phyloP scores from a whole-genome alignment of 2,888 invertebrate species.

The Ectemnius cavifrons region DNA sequence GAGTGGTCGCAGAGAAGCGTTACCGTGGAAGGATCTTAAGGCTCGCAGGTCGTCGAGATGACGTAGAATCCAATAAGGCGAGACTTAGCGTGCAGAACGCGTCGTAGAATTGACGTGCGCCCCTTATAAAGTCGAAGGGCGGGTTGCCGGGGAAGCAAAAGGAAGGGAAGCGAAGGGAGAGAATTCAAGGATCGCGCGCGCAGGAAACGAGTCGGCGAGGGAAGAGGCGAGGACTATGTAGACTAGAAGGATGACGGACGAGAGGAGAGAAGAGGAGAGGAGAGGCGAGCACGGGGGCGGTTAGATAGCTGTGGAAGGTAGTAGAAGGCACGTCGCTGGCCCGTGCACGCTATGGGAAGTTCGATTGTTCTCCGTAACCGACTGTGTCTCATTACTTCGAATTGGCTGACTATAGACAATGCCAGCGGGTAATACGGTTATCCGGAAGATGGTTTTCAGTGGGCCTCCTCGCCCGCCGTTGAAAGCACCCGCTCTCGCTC shows the following conservation, averaged over 20 bases:
- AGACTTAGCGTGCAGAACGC: slow-evolving; percentile 56
- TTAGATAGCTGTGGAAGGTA: slow-evolving; percentile 50
- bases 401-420: slow-evolving; percentile 76
- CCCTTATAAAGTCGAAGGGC: slow-evolving; percentile 57
- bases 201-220: slow-evolving; percentile 7
- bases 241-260: slow-evolving; percentile 42
- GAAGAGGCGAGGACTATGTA: slow-evolving; percentile 20
- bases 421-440: slow-evolving; percentile 73
- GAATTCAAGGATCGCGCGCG: not conserved
- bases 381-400: slow-evolving; percentile 76
- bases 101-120: slow-evolving; percentile 63
- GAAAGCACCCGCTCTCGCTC: slow-evolving; percentile 36
- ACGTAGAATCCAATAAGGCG: slow-evolving; percentile 54
- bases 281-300: too few relatives aligned
- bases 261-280: not conserved
- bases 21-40: slow-evolving; percentile 12
- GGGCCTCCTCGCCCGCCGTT: slow-evolving; percentile 44
- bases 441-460: slow-evolving; percentile 67
- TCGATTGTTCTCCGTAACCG: slow-evolving; percentile 75
- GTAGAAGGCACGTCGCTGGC: slow-evolving; percentile 60
- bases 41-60: slow-evolving; percentile 11
- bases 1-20: not conserved
- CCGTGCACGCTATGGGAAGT: slow-evolving; percentile 58
- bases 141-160: slow-evolving; percentile 8
- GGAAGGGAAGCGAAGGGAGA: not conserved